phyloP scores from a whole-genome alignment of 2,113 vertebrate species.

The Cololabis saira region DNA sequence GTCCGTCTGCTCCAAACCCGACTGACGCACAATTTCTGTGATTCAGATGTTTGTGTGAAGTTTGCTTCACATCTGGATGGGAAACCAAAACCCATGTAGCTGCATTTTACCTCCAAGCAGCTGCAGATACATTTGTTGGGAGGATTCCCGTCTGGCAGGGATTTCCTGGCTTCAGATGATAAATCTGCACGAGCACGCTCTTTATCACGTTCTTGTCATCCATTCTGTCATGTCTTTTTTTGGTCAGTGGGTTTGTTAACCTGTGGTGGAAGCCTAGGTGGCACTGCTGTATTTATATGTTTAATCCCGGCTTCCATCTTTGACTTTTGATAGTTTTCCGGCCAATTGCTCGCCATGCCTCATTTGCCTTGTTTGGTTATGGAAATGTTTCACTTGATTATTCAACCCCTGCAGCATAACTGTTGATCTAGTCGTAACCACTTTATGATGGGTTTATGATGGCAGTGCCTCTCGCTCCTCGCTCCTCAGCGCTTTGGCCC shows the following conservation, averaged over 20 bases:
- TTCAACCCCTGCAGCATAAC: constrained; percentile 56
- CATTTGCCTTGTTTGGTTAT: constrained; percentile 67
- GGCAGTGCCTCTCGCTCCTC: constrained; percentile 30
- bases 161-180: neutral
- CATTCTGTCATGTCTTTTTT: neutral
- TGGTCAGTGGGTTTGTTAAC: constrained; percentile 14
- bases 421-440: constrained; percentile 31
- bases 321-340: constrained; percentile 67
- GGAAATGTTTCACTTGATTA: constrained; percentile 67
- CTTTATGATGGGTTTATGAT: constrained; percentile 61
- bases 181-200: neutral
- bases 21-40: too few relatives aligned
- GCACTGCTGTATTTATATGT: constrained; percentile 25
- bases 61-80: too few relatives aligned
- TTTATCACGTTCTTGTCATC: neutral
- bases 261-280: constrained; percentile 27
- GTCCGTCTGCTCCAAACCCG: too few relatives aligned
- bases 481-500: constrained; percentile 34
- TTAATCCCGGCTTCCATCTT: constrained; percentile 56
- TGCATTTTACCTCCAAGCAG: neutral
- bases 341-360: constrained; percentile 60
- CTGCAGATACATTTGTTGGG: neutral
- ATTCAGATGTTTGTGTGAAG: too few relatives aligned
- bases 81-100: neutral
- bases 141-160: neutral